phyloP scores from a whole-genome alignment of 2,888 invertebrate genomes.

The Idaea biselata region DNA sequence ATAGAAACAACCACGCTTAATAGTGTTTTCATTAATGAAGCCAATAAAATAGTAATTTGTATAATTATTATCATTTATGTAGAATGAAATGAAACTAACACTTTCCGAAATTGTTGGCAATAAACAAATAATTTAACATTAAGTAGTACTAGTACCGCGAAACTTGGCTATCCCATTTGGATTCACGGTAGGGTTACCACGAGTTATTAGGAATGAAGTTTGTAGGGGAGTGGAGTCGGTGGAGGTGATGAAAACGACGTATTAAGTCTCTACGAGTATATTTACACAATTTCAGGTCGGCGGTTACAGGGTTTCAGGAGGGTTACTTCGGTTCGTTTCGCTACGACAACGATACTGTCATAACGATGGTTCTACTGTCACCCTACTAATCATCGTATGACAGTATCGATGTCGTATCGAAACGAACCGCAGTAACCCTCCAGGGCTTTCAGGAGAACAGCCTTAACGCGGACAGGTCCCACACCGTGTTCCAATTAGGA shows the following conservation, averaged over 20 bases:
- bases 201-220: not conserved
- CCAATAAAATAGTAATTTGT: not conserved
- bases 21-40: not conserved
- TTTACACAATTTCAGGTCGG: no score
- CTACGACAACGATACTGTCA: no score
- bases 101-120: constrained; percentile 18
- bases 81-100: constrained; percentile 8
- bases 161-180: constrained; percentile 23
- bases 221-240: not conserved
- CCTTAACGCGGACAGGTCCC: no score
- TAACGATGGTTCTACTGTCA: no score
- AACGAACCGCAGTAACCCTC: no score
- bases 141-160: constrained; percentile 7
- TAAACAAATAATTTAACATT: constrained; percentile 26
- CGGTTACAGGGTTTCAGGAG: no score
- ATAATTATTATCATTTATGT: constrained; percentile 3
- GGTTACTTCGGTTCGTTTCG: no score
- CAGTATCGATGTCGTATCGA: no score
- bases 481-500: no score
- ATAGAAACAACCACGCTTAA: not conserved
- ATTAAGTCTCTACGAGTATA: not conserved
- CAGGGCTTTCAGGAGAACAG: no score
- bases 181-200: constrained; percentile 18
- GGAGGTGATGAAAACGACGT: not conserved
- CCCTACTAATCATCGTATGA: no score